These are phyloP conservation scores for Stratiomys singularior DNA, from an alignment of 2,888 invertebrate species.

Conservation along the genomic window DNA sequence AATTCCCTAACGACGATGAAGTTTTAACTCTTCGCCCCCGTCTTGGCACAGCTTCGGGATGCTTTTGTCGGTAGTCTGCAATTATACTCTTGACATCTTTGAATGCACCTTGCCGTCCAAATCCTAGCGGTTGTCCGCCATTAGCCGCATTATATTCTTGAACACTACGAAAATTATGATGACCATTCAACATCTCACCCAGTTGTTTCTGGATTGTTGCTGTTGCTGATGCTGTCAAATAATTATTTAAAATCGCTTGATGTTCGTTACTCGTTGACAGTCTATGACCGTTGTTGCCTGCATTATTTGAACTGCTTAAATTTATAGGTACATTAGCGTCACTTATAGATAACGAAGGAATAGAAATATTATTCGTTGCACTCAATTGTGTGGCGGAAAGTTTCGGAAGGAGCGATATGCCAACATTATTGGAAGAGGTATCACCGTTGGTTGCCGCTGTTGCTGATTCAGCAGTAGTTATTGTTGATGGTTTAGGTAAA, in stretches of 20 bases:
- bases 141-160: constrained; percentile 49
- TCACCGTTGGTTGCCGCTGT: constrained; percentile 32
- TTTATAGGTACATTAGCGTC: constrained; percentile 21
- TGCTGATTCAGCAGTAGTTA: constrained; percentile 28
- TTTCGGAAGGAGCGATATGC: not conserved
- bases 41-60: constrained; percentile 78
- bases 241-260: constrained; percentile 54
- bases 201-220: constrained; percentile 54
- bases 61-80: constrained; percentile 80
- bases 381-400: constrained; percentile 8
- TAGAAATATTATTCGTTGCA: not conserved
- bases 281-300: not conserved
- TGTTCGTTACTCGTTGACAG: constrained; percentile 53
- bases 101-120: constrained; percentile 80
- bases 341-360: not conserved
- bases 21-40: constrained; percentile 72
- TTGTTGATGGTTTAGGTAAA: constrained; percentile 62
- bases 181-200: constrained; percentile 56
- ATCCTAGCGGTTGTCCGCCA: constrained; percentile 61
- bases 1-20: constrained; percentile 34
- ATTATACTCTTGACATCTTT: constrained; percentile 85
- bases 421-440: constrained; percentile 36
- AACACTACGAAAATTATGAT: constrained; percentile 49
- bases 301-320: not conserved
- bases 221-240: constrained; percentile 54